Evolutionary conservation across 37 sponge, comb jelly and placozoan genomes (phyloP).

Genomic region (Dysidea cf. avara): DNA sequence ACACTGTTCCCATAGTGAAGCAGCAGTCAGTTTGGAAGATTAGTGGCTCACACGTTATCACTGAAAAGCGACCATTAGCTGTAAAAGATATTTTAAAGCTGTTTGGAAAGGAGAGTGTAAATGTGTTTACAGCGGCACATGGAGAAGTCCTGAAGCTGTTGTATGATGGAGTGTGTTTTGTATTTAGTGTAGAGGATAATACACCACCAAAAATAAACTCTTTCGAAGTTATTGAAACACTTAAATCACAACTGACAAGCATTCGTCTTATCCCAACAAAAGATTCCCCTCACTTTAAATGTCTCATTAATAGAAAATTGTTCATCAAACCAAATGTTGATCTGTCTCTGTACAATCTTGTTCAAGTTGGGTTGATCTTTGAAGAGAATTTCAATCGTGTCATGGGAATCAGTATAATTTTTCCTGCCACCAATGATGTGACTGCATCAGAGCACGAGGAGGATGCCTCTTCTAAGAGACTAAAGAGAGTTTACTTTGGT

Average conservation of each 20-base stretch:
- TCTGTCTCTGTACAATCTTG: not conserved
- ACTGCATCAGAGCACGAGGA: not conserved
- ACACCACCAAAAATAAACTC: too few relatives aligned
- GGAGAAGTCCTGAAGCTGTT: not conserved
- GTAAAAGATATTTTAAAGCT: too few relatives aligned
- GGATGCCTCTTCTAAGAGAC: not conserved
- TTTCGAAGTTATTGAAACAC: too few relatives aligned
- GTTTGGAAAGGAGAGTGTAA: too few relatives aligned
- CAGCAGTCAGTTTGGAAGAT: too few relatives aligned
- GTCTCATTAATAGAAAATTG: too few relatives aligned
- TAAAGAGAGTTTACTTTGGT: slow-evolving; percentile 6
- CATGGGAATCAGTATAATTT: not conserved
- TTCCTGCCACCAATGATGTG: not conserved
- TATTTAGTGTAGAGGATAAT: slow-evolving; percentile 9
- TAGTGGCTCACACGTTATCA: too few relatives aligned
- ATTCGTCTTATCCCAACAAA: slow-evolving; percentile 1
- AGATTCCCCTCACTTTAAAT: too few relatives aligned
- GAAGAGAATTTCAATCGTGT: not conserved
- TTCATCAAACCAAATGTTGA: not conserved
- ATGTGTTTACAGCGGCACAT: not conserved
- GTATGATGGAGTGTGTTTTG: slow-evolving; percentile 19
- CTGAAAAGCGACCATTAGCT: too few relatives aligned
- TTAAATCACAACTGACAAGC: slow-evolving; percentile 2
- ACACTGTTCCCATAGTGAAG: too few relatives aligned
- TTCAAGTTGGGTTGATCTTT: slow-evolving; percentile 3